Evolutionary conservation across 2,113 vertebrate genomes (phyloP).

Genomic region (Bubalus kerabau): DNA sequence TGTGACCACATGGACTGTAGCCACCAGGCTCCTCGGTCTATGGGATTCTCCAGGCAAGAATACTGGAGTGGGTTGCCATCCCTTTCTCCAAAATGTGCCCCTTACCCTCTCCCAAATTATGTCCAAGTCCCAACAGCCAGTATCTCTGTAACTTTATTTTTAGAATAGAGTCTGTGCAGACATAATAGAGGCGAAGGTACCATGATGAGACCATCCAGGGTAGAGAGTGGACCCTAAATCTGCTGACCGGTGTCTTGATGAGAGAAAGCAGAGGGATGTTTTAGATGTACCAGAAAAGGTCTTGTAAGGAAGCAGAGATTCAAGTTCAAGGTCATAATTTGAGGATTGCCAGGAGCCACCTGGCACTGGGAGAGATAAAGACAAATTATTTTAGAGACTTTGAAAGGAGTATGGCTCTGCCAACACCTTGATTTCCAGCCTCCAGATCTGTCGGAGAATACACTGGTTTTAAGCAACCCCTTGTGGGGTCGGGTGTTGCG

Average conservation of each 20-base stretch:
- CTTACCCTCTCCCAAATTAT: neutral
- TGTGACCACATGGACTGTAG: no score
- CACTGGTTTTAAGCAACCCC: no score
- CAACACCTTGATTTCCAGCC: no score
- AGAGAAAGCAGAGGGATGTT: neutral
- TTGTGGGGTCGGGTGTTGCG: accelerated
- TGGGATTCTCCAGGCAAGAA: no score
- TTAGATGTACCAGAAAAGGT: neutral
- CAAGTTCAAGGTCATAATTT: no score
- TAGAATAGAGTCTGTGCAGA: conserved; percentile 15
- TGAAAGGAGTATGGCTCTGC: no score
- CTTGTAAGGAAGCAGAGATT: neutral
- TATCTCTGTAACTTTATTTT: neutral
- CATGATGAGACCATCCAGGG: neutral
- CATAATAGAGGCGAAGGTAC: neutral
- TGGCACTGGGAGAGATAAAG: no score
- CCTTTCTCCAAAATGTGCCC: neutral
- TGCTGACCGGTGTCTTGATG: neutral
- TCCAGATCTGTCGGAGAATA: no score
- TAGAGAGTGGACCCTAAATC: neutral
- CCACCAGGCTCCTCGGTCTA: no score
- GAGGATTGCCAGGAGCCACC: no score
- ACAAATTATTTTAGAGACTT: no score
- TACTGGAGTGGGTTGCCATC: no score
- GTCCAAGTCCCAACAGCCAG: neutral